Evolutionary conservation across 2,113 vertebrate genomes (phyloP).

Genomic region (Chloroceryle aenea): DNA sequence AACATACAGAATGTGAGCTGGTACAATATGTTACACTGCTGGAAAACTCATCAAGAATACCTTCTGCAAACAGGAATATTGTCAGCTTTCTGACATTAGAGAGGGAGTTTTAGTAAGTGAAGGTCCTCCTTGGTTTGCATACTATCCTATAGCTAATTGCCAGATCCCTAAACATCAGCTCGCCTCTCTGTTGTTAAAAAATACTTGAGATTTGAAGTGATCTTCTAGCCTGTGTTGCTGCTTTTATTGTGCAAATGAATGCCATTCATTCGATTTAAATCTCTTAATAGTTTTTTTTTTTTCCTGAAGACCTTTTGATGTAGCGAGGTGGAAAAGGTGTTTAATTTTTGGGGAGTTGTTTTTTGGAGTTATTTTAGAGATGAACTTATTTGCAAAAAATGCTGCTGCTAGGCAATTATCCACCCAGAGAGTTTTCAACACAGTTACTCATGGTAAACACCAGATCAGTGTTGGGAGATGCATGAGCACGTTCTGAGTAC

Average conservation of each 20-base stretch:
- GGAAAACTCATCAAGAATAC: neutral
- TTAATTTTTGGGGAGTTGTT: neutral
- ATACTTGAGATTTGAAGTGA: neutral
- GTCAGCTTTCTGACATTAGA: neutral
- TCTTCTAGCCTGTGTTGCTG: neutral
- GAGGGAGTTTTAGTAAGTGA: neutral
- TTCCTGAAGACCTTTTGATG: neutral
- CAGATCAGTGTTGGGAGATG: neutral
- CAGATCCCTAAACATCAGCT: neutral
- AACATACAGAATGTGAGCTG: neutral
- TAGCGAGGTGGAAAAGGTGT: neutral
- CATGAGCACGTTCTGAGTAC: neutral
- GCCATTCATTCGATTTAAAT: neutral
- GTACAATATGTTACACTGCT: neutral
- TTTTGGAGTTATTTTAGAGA: neutral
- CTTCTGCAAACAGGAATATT: neutral
- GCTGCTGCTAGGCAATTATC: neutral
- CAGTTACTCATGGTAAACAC: neutral
- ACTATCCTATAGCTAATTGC: neutral
- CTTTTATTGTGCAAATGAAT: conserved; percentile 6
- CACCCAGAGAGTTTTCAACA: neutral
- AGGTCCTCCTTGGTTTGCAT: neutral
- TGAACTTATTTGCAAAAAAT: neutral
- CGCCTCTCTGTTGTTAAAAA: neutral
- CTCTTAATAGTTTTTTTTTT: neutral